Percentiles rank a stretch among this genome's conserved stretches.
phyloP scores from a whole-genome alignment of 2,113 vertebrate species.

The Crotalus tigris region DNA sequence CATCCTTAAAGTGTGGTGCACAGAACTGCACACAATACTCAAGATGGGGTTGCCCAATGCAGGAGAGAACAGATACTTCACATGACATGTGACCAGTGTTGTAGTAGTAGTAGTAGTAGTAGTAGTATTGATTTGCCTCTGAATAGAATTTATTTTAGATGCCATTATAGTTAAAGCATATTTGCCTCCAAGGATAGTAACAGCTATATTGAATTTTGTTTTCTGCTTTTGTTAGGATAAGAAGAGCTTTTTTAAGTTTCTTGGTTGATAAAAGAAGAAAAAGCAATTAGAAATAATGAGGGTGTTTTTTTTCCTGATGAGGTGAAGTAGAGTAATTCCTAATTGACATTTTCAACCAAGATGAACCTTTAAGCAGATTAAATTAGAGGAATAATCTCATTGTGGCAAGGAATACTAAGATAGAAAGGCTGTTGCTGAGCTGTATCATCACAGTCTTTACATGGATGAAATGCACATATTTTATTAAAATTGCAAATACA shows the following conservation, averaged over 20 bases:
- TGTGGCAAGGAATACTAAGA: slow-evolving; percentile 25
- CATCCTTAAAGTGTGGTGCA: background rate
- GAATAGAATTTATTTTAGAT: background rate
- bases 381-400: slow-evolving; percentile 43
- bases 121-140: background rate
- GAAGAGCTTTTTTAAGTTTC: slow-evolving; percentile 10
- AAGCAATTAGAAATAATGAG: background rate
- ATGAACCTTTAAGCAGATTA: slow-evolving; percentile 38
- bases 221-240: background rate
- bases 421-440: slow-evolving; percentile 18
- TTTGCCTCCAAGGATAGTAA: background rate
- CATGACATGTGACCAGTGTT: background rate
- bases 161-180: background rate
- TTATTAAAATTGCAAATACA: background rate
- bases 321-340: background rate
- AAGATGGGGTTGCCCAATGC: background rate
- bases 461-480: slow-evolving; percentile 5
- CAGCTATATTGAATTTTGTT: background rate
- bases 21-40: background rate
- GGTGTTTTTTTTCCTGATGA: background rate
- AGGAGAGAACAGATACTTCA: background rate
- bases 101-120: too few species aligned
- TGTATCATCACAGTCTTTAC: background rate
- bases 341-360: background rate
- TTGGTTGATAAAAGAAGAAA: slow-evolving; percentile 6